These are phyloP conservation scores for Acanthurus leucopareius DNA, from an alignment of 2,797 vertebrate species.

Conservation along the genomic window DNA sequence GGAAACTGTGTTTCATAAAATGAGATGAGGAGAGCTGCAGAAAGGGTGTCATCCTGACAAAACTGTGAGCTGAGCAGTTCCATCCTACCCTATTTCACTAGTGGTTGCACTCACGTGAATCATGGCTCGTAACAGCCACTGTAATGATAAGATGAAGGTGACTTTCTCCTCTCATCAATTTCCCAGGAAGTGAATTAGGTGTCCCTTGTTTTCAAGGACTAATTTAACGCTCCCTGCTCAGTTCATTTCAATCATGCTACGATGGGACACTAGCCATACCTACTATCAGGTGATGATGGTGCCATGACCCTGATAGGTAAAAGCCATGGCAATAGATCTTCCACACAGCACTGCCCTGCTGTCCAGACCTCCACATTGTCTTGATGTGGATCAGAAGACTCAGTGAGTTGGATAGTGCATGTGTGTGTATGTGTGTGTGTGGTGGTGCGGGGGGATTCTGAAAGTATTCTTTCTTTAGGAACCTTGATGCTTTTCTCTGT, in stretches of 20 bases:
- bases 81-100: conserved; percentile 61
- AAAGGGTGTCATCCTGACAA: conserved; percentile 47
- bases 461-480: background rate
- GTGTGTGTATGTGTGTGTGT: too few species aligned
- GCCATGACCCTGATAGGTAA: conserved; percentile 65
- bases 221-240: conserved; percentile 59
- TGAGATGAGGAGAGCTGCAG: conserved; percentile 24
- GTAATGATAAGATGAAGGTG: conserved; percentile 79
- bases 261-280: conserved; percentile 44
- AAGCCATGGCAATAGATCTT: conserved; percentile 56
- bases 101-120: conserved; percentile 63
- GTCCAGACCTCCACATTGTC: conserved; percentile 20
- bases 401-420: background rate
- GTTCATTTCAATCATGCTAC: conserved; percentile 64
- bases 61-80: conserved; percentile 23
- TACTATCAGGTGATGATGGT: conserved; percentile 62
- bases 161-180: conserved; percentile 81
- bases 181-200: conserved; percentile 52
- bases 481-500: background rate
- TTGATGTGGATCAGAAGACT: conserved; percentile 42
- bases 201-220: conserved; percentile 70
- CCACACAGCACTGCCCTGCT: conserved; percentile 25
- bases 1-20: conserved; percentile 13
- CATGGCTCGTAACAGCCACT: conserved; percentile 49
- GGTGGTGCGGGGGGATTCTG: background rate